Conservation (phyloP, 64 coral and sea anemone species). For the Porites australiensis region DNA sequence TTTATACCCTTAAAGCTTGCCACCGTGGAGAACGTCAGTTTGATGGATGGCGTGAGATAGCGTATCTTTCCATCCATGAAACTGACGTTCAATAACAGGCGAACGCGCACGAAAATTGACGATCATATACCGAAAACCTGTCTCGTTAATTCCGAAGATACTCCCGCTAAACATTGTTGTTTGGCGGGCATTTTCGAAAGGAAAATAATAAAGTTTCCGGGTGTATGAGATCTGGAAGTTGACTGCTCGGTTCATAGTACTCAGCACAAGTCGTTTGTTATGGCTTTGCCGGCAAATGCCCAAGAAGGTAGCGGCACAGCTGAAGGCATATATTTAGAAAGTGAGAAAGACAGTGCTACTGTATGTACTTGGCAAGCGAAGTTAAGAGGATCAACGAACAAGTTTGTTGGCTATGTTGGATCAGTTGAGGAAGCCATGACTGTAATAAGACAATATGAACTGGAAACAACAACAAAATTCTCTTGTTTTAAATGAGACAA, state of each 20-base stretch:
- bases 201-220: neutral
- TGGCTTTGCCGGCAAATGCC: slow-evolving; percentile 13
- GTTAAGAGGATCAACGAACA: slow-evolving; percentile 43
- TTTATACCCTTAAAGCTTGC: no score
- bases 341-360: neutral
- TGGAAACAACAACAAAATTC: slow-evolving; percentile 72
- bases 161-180: slow-evolving; percentile 1
- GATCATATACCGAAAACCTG: neutral
- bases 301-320: neutral
- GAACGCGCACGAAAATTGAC: neutral
- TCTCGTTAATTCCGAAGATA: slow-evolving; percentile 1
- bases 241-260: neutral
- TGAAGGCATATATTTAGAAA: neutral
- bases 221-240: neutral
- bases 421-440: slow-evolving; percentile 69
- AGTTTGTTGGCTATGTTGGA: slow-evolving; percentile 55
- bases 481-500: slow-evolving; percentile 72
- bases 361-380: slow-evolving; percentile 28
- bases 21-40: no score
- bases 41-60: neutral
- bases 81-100: neutral
- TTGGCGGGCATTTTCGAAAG: slow-evolving; percentile 19
- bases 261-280: slow-evolving; percentile 8
- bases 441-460: slow-evolving; percentile 70
- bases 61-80: neutral